Evolutionary conservation across 1,140 invertebrate genomes (phyloP).

Genomic region (Bombus impatiens): DNA sequence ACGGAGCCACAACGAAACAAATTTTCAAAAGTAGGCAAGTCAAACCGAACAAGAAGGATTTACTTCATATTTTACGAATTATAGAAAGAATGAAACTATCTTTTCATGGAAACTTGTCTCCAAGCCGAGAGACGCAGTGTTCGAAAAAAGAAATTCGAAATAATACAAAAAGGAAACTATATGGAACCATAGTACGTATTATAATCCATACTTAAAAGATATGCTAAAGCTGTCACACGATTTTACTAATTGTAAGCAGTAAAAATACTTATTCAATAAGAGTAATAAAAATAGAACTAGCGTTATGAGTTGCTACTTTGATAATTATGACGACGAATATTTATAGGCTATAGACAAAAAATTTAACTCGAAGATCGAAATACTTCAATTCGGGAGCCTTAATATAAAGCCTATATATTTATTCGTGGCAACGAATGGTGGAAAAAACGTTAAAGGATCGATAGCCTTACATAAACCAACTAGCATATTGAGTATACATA

Average conservation of each 20-base stretch:
- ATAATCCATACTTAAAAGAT: neutral
- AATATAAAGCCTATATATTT: neutral
- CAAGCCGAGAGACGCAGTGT: slow-evolving; percentile 44
- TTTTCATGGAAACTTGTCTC: slow-evolving; percentile 15
- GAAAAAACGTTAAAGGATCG: slow-evolving; percentile 5
- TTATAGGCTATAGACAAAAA: slow-evolving; percentile 14
- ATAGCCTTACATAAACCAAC: slow-evolving; percentile 24
- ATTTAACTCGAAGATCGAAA: slow-evolving; percentile 3
- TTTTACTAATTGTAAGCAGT: neutral
- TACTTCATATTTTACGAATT: neutral
- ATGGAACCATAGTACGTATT: neutral
- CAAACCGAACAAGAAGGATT: neutral
- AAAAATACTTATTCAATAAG: slow-evolving; percentile 7
- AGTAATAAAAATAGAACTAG: slow-evolving; percentile 35
- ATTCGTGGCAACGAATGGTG: slow-evolving; percentile 1
- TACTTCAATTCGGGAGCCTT: neutral
- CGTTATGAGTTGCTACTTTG: slow-evolving; percentile 11
- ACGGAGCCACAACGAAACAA: slow-evolving; percentile 64
- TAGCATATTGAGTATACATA: neutral
- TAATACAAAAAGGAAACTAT: neutral
- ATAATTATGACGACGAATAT: slow-evolving; percentile 22
- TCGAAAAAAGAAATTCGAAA: neutral
- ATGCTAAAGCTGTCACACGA: neutral
- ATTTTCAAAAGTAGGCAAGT: slow-evolving; percentile 36
- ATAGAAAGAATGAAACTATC: neutral